Evolutionary conservation across 2,888 invertebrate genomes (phyloP).

Genomic region (Polymixis flavicincta): DNA sequence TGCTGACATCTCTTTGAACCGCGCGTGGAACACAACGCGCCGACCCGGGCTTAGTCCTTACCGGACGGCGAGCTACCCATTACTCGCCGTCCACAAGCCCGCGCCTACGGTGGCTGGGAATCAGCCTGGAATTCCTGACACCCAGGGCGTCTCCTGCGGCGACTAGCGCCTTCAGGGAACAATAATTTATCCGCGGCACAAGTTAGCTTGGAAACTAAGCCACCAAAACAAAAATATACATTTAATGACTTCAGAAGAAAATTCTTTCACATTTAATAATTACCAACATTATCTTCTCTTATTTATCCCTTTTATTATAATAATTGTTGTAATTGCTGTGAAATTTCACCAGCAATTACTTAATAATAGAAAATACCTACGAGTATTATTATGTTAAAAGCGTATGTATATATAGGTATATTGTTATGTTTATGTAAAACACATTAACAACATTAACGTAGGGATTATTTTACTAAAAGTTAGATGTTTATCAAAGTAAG

Average conservation of each 20-base stretch:
- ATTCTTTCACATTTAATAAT: background rate
- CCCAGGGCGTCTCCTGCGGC: no score
- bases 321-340: constrained; percentile 20
- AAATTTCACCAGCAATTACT: constrained; percentile 45
- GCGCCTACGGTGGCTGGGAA: no score
- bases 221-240: background rate
- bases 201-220: background rate
- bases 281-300: no score
- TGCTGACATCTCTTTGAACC: no score
- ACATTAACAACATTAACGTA: constrained; percentile 20
- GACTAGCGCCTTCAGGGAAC: no score
- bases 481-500: background rate
- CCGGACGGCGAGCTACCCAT: no score
- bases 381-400: no score
- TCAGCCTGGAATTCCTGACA: no score
- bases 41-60: no score
- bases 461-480: constrained; percentile 24
- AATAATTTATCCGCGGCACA: no score
- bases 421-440: constrained; percentile 22
- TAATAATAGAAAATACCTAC: background rate
- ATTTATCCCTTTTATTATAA: background rate
- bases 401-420: constrained; percentile 17
- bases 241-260: background rate
- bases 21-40: no score
- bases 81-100: no score